Percentiles rank a stretch among this genome's conserved stretches.
Evolutionary conservation across 2,797 vertebrate species (phyloP).

Genomic region (Silurus lanzhouensis): DNA sequence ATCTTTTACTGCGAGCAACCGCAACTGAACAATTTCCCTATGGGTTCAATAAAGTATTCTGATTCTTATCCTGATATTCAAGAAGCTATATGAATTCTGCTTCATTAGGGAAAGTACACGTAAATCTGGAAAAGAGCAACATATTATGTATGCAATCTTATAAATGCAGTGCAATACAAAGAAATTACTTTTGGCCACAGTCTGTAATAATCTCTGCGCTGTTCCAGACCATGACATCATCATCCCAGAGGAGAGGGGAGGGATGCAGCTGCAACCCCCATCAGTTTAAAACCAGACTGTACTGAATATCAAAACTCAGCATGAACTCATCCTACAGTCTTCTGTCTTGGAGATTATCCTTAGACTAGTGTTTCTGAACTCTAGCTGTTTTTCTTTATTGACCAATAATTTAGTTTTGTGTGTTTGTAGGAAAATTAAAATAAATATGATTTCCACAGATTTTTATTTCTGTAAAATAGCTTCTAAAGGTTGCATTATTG

Average conservation of each 20-base stretch:
- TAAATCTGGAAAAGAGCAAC: neutral
- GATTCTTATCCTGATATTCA: neutral
- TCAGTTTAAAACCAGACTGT: conserved; percentile 47
- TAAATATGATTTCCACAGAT: neutral
- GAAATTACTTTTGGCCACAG: conserved; percentile 55
- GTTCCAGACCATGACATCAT: conserved; percentile 72
- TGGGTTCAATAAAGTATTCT: too few relatives aligned
- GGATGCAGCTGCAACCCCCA: conserved; percentile 53
- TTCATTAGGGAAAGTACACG: neutral
- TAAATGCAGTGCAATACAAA: conserved; percentile 21
- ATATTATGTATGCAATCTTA: conserved; percentile 7
- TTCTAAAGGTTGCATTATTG: neutral
- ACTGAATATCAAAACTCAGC: conserved; percentile 48
- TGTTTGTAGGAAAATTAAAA: neutral
- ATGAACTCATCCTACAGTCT: conserved; percentile 20
- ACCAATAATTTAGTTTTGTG: neutral
- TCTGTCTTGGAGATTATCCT: conserved; percentile 17
- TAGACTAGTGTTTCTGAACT: neutral
- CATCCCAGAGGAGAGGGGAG: conserved; percentile 56
- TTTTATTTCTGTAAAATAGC: neutral
- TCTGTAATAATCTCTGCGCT: conserved; percentile 65
- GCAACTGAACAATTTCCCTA: too few relatives aligned
- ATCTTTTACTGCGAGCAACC: too few relatives aligned
- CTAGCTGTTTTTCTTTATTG: neutral
- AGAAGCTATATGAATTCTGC: neutral